Percentiles rank a stretch among this genome's conserved stretches.
Evolutionary conservation across 2,888 invertebrate species (phyloP).

Genomic region (Leucophenga montana): DNA sequence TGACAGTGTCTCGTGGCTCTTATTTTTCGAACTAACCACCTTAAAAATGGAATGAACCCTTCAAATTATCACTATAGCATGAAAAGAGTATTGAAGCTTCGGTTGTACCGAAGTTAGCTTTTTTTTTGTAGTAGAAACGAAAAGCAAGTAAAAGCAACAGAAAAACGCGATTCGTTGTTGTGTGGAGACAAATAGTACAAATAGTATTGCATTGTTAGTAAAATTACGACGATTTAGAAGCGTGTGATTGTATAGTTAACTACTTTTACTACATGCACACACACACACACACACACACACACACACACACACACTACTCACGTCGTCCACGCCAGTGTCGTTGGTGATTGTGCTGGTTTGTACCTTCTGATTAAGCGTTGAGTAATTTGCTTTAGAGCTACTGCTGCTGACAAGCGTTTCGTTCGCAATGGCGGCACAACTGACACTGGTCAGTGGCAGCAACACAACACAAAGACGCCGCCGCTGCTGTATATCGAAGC

Average conservation of each 20-base stretch:
- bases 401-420: conserved; percentile 12
- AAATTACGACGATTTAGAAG: conserved; percentile 28
- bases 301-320: conserved; percentile 56
- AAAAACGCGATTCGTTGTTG: conserved; percentile 21
- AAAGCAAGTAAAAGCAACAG: conserved; percentile 19
- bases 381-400: conserved; percentile 43
- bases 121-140: neutral
- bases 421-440: conserved; percentile 47
- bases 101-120: too few species aligned
- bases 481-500: conserved; percentile 19
- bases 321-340: conserved; percentile 41
- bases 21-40: too few species aligned
- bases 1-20: too few species aligned
- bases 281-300: neutral
- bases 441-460: conserved; percentile 54
- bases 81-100: too few species aligned
- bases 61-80: too few species aligned
- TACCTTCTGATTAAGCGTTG: conserved; percentile 38
- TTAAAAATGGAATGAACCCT: too few species aligned
- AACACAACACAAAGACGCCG: conserved; percentile 60
- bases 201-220: conserved; percentile 1
- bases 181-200: too few species aligned
- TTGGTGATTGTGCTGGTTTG: conserved; percentile 38
- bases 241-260: conserved; percentile 31
- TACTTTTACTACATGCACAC: conserved; percentile 9